Conservation (phyloP, 2,113 vertebrate species). For the Nothoprocta pentlandii region DNA sequence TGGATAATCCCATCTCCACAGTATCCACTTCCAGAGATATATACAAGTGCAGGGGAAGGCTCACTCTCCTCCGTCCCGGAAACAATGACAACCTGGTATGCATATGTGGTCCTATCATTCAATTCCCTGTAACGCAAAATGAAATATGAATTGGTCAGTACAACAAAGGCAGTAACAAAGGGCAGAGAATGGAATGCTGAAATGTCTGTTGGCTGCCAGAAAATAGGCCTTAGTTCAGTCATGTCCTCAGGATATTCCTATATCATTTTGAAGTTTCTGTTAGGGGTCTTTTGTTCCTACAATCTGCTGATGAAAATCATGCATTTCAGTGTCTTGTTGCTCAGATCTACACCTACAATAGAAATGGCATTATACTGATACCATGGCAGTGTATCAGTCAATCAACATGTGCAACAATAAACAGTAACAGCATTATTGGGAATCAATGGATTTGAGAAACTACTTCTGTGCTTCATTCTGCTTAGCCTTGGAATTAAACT, state of each 20-base stretch:
- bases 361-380: neutral
- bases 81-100: slow-evolving; percentile 87
- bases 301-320: neutral
- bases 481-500: neutral
- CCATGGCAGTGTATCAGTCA: fast-evolving
- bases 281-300: neutral
- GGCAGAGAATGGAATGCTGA: neutral
- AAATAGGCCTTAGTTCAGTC: neutral
- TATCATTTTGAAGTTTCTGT: neutral
- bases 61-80: slow-evolving; percentile 87
- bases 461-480: neutral
- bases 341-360: fast-evolving
- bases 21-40: slow-evolving; percentile 88
- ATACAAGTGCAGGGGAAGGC: slow-evolving; percentile 85
- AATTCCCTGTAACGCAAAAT: slow-evolving; percentile 84
- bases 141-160: neutral
- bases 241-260: neutral
- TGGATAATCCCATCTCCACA: slow-evolving; percentile 95
- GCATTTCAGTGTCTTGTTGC: fast-evolving
- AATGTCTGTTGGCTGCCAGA: neutral
- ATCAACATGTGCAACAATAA: fast-evolving
- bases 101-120: slow-evolving; percentile 79
- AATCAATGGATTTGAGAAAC: neutral
- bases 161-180: neutral
- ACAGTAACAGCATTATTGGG: too few relatives aligned